phyloP scores from a whole-genome alignment of 2,888 invertebrate species.

The Sinelater perroti region DNA sequence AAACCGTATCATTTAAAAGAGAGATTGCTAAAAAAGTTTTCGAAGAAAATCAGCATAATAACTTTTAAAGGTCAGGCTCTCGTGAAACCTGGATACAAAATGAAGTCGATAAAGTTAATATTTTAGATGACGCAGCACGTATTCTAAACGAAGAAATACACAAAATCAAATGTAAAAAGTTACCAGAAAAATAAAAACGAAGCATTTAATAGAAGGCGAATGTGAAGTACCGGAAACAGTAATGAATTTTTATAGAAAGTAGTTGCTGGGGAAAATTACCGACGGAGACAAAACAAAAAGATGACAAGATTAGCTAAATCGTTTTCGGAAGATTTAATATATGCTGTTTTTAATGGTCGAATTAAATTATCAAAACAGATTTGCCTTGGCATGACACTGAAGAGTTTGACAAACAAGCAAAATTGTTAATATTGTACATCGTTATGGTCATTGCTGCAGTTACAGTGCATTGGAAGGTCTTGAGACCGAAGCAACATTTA shows the following conservation, averaged over 20 bases:
- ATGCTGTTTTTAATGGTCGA: conserved; percentile 31
- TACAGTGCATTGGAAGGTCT: conserved; percentile 42
- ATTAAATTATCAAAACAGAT: conserved; percentile 45
- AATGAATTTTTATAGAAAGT: background rate
- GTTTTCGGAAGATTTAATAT: background rate
- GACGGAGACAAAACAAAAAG: background rate
- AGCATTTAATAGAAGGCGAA: background rate
- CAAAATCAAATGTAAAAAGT: background rate
- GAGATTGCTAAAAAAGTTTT: background rate
- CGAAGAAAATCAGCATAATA: background rate
- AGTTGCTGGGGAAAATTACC: background rate
- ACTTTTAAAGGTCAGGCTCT: background rate
- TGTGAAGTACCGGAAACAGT: background rate
- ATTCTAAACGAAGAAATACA: background rate
- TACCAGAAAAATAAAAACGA: background rate
- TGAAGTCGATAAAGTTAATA: background rate
- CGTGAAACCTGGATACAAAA: background rate
- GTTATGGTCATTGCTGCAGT: conserved; percentile 42
- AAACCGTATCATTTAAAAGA: background rate
- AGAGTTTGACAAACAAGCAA: conserved; percentile 43
- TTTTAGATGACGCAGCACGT: background rate
- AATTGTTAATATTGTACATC: conserved; percentile 40
- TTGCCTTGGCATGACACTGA: conserved; percentile 40
- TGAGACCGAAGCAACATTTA: conserved; percentile 37
- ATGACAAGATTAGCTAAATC: background rate